phyloP scores from a whole-genome alignment of 2,113 vertebrate genomes.

The Paedocypris sp. region DNA sequence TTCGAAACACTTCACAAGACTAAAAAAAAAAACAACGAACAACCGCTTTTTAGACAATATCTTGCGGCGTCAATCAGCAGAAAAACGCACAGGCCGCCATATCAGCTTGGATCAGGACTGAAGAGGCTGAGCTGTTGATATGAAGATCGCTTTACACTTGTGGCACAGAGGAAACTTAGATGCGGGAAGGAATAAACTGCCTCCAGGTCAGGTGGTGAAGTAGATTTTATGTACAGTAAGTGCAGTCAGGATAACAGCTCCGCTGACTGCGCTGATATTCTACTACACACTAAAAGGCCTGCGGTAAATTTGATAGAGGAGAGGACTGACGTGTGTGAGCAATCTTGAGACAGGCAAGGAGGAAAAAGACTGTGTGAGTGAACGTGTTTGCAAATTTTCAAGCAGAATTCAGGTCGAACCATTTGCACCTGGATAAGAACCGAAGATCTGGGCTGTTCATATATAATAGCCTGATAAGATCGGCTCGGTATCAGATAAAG shows the following conservation, averaged over 20 bases:
- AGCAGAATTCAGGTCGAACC: background rate
- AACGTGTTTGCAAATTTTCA: background rate
- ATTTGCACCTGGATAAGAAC: background rate
- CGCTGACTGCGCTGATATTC: constrained; percentile 17
- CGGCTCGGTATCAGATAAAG: background rate
- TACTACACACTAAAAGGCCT: constrained; percentile 21
- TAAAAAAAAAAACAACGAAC: too few species aligned
- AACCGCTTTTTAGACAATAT: too few species aligned
- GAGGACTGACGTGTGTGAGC: background rate
- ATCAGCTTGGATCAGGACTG: background rate
- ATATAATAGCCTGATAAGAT: background rate
- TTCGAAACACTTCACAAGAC: too few species aligned
- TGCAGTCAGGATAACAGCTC: constrained; percentile 14
- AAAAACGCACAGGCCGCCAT: background rate
- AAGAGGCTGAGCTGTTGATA: background rate
- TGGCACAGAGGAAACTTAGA: constrained; percentile 14
- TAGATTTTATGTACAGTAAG: constrained; percentile 11
- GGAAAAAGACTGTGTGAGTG: too few species aligned
- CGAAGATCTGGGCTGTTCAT: background rate
- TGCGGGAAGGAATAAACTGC: constrained; percentile 17
- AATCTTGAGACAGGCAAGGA: background rate
- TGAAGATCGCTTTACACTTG: constrained; percentile 13
- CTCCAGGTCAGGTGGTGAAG: constrained; percentile 1
- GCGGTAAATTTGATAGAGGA: constrained; percentile 15
- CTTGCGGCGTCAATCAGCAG: constrained; percentile 1